Conservation (phyloP, 2,797 vertebrate species). For the Hippopotamyrus pictus region DNA sequence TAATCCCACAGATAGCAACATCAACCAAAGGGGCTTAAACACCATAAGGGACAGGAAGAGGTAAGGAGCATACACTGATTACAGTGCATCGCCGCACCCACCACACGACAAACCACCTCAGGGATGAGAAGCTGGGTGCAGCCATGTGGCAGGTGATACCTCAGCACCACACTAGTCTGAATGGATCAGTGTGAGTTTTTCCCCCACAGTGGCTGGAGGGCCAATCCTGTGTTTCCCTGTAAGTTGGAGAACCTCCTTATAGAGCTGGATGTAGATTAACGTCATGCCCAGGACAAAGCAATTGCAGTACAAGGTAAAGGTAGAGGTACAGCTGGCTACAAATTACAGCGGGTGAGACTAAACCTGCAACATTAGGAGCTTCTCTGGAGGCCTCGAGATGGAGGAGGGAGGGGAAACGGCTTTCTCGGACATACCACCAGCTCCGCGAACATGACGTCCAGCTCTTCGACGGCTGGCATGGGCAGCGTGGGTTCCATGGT, state of each 20-base stretch:
- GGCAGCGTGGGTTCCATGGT: constrained; percentile 74
- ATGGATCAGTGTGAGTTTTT: not conserved
- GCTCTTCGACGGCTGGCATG: constrained; percentile 76
- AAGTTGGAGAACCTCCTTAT: not conserved
- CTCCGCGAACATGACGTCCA: constrained; percentile 83
- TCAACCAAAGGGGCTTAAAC: not conserved
- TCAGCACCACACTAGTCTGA: not conserved
- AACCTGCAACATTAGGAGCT: not conserved
- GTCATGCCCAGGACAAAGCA: not conserved
- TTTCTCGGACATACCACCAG: constrained; percentile 74
- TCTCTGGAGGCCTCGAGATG: not conserved
- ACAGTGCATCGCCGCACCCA: not conserved
- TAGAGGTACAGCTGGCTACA: not conserved
- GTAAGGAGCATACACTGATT: not conserved
- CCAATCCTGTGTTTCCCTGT: not conserved
- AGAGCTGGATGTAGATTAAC: not conserved
- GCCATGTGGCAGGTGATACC: not conserved
- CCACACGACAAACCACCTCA: not conserved
- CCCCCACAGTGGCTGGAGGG: not conserved
- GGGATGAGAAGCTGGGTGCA: too few relatives aligned
- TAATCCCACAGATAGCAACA: not conserved
- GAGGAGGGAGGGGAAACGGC: not conserved
- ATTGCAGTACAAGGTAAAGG: not conserved
- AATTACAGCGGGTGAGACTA: not conserved
- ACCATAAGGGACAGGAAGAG: not conserved